Percentiles rank a stretch among this genome's conserved stretches.
Conservation (phyloP, 2,113 vertebrate species). For the Spea multiplicata region DNA sequence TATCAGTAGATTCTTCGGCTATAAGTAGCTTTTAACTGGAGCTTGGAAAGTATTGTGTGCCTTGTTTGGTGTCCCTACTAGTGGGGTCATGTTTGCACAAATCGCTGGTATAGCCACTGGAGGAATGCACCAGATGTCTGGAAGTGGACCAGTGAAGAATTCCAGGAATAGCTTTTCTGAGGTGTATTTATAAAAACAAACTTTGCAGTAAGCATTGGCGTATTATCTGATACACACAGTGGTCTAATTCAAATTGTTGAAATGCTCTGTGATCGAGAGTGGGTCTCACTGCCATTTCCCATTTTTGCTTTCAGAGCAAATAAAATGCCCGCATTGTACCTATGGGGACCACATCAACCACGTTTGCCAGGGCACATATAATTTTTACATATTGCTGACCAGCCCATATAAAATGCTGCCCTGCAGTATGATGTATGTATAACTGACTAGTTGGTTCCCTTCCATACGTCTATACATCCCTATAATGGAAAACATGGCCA, state of each 20-base stretch:
- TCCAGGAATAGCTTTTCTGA: conserved; percentile 59
- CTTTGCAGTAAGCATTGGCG: not conserved
- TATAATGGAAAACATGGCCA: too few species aligned
- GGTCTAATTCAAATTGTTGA: not conserved
- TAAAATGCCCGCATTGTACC: too few species aligned
- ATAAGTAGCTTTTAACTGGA: conserved; percentile 5
- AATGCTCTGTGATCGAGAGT: not conserved
- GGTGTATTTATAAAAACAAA: conserved; percentile 58
- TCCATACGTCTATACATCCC: too few species aligned
- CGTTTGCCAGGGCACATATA: too few species aligned
- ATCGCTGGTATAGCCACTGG: conserved; percentile 47
- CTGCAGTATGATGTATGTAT: too few species aligned
- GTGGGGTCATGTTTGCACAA: conserved; percentile 62
- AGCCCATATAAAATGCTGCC: too few species aligned
- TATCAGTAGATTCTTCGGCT: not conserved
- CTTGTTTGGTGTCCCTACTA: conserved; percentile 28
- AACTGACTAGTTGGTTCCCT: too few species aligned
- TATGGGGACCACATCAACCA: too few species aligned
- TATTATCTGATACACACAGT: not conserved
- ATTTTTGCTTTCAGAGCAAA: not conserved
- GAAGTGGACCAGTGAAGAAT: conserved; percentile 59
- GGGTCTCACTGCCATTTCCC: not conserved
- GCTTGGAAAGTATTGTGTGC: conserved; percentile 12
- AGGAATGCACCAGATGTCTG: conserved; percentile 62
- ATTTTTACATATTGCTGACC: too few species aligned